These are phyloP conservation scores for Drosophila subpulchrella DNA, from an alignment of 1,140 invertebrate genomes.

Conservation along the genomic window DNA sequence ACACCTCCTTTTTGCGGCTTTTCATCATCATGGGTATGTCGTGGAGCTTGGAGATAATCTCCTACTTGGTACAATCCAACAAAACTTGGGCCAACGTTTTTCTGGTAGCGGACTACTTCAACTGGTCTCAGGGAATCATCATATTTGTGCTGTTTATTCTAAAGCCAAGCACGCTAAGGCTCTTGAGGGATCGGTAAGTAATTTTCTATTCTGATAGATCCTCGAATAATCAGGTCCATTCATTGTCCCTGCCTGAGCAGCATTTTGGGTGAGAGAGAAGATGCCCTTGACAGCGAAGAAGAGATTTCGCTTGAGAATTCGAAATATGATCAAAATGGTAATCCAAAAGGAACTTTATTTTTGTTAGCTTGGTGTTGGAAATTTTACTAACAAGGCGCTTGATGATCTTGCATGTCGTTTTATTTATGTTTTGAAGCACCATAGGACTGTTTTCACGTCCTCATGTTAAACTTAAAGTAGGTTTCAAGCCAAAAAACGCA, in stretches of 20 bases:
- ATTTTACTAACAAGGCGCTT: neutral
- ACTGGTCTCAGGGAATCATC: slow-evolving; percentile 85
- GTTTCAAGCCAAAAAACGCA: too few species aligned
- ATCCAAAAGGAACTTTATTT: slow-evolving; percentile 9
- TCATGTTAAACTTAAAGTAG: too few species aligned
- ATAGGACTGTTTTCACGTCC: too few species aligned
- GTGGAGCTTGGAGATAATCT: slow-evolving; percentile 89
- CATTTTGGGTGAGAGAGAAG: slow-evolving; percentile 22
- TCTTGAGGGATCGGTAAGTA: slow-evolving; percentile 59
- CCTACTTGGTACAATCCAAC: slow-evolving; percentile 26
- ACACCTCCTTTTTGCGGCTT: slow-evolving; percentile 88
- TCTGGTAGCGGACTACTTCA: slow-evolving; percentile 84
- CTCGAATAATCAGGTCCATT: neutral
- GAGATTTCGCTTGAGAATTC: slow-evolving; percentile 58
- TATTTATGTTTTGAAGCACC: neutral
- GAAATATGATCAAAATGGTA: slow-evolving; percentile 42
- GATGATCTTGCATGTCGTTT: neutral
- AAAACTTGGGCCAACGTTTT: slow-evolving; percentile 79
- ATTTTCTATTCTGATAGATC: neutral
- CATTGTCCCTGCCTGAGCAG: slow-evolving; percentile 25
- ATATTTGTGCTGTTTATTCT: slow-evolving; percentile 87
- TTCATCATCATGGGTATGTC: slow-evolving; percentile 90
- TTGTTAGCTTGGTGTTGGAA: slow-evolving; percentile 20
- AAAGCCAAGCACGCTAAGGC: slow-evolving; percentile 56
- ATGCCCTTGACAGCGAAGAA: slow-evolving; percentile 39